Percentiles rank a stretch among this genome's conserved stretches.
Conservation (phyloP, 2,797 vertebrate genomes). For the Eupleurogrammus muticus region DNA sequence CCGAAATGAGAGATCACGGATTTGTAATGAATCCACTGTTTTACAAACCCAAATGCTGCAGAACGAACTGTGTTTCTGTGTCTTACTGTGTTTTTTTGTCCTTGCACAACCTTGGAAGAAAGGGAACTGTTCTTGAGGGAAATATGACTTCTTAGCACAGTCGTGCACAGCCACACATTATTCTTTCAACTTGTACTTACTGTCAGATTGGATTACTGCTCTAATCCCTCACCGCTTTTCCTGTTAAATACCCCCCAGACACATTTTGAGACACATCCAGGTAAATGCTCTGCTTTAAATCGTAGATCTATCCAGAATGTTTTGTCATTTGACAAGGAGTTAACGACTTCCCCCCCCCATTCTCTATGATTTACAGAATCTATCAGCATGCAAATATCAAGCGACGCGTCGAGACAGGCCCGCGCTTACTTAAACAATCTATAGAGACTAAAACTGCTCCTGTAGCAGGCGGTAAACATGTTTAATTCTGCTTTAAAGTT, state of each 20-base stretch:
- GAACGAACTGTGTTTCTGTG: not conserved
- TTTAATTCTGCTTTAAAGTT: too few species aligned
- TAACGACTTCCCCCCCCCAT: not conserved
- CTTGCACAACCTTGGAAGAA: constrained; percentile 35
- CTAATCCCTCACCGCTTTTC: constrained; percentile 48
- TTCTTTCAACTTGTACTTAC: constrained; percentile 25
- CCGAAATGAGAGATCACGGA: not conserved
- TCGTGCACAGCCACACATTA: constrained; percentile 8
- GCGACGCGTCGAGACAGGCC: not conserved
- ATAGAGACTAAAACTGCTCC: too few species aligned
- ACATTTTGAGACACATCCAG: constrained; percentile 6
- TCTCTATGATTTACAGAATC: not conserved
- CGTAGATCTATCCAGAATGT: not conserved
- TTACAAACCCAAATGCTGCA: too few species aligned
- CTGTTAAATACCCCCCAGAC: not conserved
- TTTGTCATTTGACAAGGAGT: not conserved
- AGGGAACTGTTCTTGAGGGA: not conserved
- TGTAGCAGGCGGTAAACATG: too few species aligned
- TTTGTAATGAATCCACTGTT: not conserved
- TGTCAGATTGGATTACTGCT: constrained; percentile 49
- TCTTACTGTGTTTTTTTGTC: constrained; percentile 19
- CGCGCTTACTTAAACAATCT: not conserved
- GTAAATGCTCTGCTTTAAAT: constrained; percentile 1
- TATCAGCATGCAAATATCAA: not conserved
- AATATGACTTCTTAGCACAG: constrained; percentile 22